Base-by-base conservation (phyloP, 2,113 vertebrate genomes). In the Amia ocellicauda region DNA sequence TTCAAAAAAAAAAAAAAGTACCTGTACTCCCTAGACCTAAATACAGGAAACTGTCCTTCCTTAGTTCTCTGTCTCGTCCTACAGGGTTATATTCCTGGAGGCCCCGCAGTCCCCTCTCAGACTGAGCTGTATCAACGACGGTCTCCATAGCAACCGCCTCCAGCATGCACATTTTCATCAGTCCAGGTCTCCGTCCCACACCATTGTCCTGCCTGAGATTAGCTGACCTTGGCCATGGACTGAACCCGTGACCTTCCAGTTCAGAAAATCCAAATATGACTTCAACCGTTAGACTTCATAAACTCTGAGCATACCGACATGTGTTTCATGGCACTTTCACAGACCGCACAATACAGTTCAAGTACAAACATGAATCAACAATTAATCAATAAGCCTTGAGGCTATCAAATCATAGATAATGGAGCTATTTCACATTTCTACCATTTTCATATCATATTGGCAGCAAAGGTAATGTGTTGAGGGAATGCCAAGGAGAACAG, bases 221-320 rank as follows among this genome's bases (percentile, higher is more conserved):
- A 62, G 59, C 60, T 36, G 47, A 58, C 59, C 55, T 42, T 57
- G 26, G 53, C 24, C 27, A 41, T 47, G 36, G 59, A 62, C 60
- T 57, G 26, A 26, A 17, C 28, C 23, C 31, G 4, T 20, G 22
- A 62, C 19, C 66, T 23, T 27, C 7, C 1, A 47, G 16, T 47
- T 47, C 43, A 2, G n/a, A n/a, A 14, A 47, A 47, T 1, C 16
- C 43, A 47, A 47, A 47, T 5, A n/a, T 36, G 31, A 11, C 31
- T 36, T 36, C 11, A 11, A 11, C 31, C 5, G 11, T 36, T 36
- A 36, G 31, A n/a, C n/a, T n/a, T n/a, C n/a, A n/a, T n/a, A n/a
- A n/a, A n/a, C n/a, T n/a, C n/a, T n/a, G n/a, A n/a, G n/a, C n/a
- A n/a, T n/a, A n/a, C n/a, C n/a, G n/a, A n/a, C n/a, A n/a, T n/a